A percentile compares a stretch with the other conserved stretches of the same genome.
These are phyloP conservation scores for Drosophila willistoni DNA, from an alignment of 1,140 invertebrate species.

Conservation along the genomic window DNA sequence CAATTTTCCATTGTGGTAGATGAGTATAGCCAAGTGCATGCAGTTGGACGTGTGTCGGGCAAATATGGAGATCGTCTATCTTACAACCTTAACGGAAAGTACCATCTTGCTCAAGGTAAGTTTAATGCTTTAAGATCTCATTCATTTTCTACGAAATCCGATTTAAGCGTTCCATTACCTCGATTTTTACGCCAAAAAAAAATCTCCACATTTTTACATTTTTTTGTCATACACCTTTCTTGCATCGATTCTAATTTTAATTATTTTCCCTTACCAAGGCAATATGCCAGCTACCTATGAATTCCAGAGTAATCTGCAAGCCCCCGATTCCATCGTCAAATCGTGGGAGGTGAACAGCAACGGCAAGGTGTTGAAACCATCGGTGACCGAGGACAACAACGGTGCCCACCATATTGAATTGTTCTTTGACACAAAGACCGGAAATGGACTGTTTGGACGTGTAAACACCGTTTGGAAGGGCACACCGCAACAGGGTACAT, in stretches of 20 bases:
- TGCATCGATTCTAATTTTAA: no score
- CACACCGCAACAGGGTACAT: slow-evolving; percentile 49
- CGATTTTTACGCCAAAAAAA: no score
- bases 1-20: slow-evolving; percentile 55
- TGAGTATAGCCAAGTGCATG: slow-evolving; percentile 60
- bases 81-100: slow-evolving; percentile 82
- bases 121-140: no score
- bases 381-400: background rate
- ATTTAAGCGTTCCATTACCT: no score
- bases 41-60: slow-evolving; percentile 46
- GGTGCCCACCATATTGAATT: slow-evolving; percentile 40
- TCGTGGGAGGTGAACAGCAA: slow-evolving; percentile 63
- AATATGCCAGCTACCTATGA: slow-evolving; percentile 82
- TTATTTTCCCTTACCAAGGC: background rate
- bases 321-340: slow-evolving; percentile 85
- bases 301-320: slow-evolving; percentile 78
- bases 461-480: slow-evolving; percentile 51
- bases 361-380: slow-evolving; percentile 63
- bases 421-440: slow-evolving; percentile 42
- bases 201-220: no score
- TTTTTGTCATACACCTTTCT: no score
- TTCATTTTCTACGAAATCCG: no score
- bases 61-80: slow-evolving; percentile 63
- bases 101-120: slow-evolving; percentile 63
- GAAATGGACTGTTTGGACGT: slow-evolving; percentile 48